Evolutionary conservation across 2,888 invertebrate species (phyloP), one percentile per base, ranked within the genome.

Genomic region (Oligia latruncula): DNA sequence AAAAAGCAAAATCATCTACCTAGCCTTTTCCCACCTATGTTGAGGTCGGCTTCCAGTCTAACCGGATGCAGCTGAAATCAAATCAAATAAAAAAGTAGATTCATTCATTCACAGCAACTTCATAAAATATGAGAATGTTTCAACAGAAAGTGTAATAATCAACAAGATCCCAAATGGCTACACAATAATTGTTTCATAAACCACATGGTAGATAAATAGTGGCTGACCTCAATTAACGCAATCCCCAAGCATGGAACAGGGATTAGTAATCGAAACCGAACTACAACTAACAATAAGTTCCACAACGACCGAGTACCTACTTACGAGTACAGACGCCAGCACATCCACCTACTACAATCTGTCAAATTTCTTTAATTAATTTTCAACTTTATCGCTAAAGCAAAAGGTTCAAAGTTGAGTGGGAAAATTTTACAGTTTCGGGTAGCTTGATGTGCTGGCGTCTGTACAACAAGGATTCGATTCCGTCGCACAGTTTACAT

Each of bases 401-500:
- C 35, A 35, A 2, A 35, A 35, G 35, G 35, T 35, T 35, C 35
- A 35, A 35, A 35, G 35, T 35, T 35, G 35, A 35, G 0, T 35
- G 35, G 35, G 35, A 35, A 35, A 35, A 35, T 35, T 35, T 35
- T 2, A 35, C 35, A 35, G 35, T 35, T 35, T 35, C 35, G 35
- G 35, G 35, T 35, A 35, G 35, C 35, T 35, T 35, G 35, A 35
- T 35, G 35, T 35, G 35, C 35, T 35, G 35, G 35, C 35, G 35
- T 35, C 35, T 35, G 35, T 35, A 35, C 65, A 65, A 46, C 62
- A 15, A 71, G 72, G 70, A 80, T 71, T 67, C 70, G 49, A 70
- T 72, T 67, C 66, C 52, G 35, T 75, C 52, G 76, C 55, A 66
- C 49, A 72, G 70, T 73, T 81, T 73, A 82, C 72, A 85, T 83